A percentile compares a stretch with the other conserved stretches of the same genome.
Evolutionary conservation across 1,140 invertebrate species (phyloP).

Genomic region (Plutomurus gul): DNA sequence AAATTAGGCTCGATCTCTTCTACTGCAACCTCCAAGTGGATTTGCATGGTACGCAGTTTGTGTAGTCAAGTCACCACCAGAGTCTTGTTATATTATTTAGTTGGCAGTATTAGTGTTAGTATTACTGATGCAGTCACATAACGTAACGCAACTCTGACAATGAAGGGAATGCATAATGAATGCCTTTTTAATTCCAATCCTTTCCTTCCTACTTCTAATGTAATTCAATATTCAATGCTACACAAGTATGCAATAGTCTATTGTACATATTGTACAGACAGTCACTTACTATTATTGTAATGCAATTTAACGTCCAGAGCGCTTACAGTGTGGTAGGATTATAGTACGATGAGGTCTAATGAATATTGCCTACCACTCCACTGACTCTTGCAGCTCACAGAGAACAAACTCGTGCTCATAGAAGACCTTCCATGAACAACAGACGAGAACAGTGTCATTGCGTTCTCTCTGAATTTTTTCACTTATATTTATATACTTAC

Average conservation of each 20-base stretch:
- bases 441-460: slow-evolving; percentile 5
- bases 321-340: too few species aligned
- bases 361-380: background rate
- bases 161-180: slow-evolving; percentile 8
- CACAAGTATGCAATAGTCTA: background rate
- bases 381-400: too few species aligned
- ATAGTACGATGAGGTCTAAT: background rate
- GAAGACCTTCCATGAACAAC: background rate
- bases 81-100: too few species aligned
- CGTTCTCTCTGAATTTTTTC: background rate
- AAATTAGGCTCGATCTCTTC: too few species aligned
- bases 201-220: slow-evolving; percentile 19
- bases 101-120: background rate
- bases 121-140: background rate
- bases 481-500: background rate
- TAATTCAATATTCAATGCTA: slow-evolving; percentile 30
- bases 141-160: background rate
- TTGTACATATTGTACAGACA: background rate
- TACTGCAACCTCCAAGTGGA: too few species aligned
- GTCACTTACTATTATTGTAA: too few species aligned
- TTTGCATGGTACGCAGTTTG: too few species aligned
- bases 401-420: slow-evolving; percentile 7
- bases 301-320: too few species aligned
- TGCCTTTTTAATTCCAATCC: background rate
- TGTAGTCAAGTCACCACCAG: too few species aligned